Evolutionary conservation across 2,888 invertebrate genomes (phyloP).

Genomic region (Stenodera caucasica): DNA sequence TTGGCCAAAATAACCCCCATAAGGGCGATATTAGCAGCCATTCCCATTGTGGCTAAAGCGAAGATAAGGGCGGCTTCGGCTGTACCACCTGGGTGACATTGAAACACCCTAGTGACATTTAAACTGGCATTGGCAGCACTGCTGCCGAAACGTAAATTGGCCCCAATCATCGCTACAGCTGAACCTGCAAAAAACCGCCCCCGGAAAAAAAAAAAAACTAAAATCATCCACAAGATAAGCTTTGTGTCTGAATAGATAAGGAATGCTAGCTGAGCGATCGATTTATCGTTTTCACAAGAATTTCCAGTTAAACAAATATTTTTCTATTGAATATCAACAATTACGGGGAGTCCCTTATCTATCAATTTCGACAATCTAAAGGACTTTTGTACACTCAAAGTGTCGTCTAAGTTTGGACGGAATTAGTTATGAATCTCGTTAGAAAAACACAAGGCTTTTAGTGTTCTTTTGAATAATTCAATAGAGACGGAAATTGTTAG

Average conservation of each 20-base stretch:
- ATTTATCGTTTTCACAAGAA: too few species aligned
- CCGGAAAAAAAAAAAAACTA: too few species aligned
- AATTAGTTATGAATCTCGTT: too few species aligned
- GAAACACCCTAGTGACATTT: slow-evolving; percentile 71
- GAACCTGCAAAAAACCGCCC: slow-evolving; percentile 58
- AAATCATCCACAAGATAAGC: background rate
- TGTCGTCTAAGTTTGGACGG: too few species aligned
- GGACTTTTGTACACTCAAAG: too few species aligned
- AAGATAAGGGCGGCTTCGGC: slow-evolving; percentile 78
- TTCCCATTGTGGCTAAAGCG: slow-evolving; percentile 75
- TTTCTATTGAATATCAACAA: too few species aligned
- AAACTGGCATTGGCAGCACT: slow-evolving; percentile 69
- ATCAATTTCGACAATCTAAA: too few species aligned
- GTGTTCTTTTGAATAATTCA: background rate
- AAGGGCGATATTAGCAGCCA: slow-evolving; percentile 78
- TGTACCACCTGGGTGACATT: slow-evolving; percentile 79
- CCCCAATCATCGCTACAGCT: slow-evolving; percentile 78
- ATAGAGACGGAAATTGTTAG: background rate
- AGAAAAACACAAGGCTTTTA: too few species aligned
- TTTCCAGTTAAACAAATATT: too few species aligned
- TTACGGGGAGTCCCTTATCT: too few species aligned
- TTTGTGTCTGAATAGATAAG: too few species aligned
- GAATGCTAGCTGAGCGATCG: too few species aligned
- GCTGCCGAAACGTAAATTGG: slow-evolving; percentile 71
- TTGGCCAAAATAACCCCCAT: slow-evolving; percentile 81